Base-by-base conservation (phyloP, 2,888 invertebrate genomes). In the Mesochorus sp. region DNA sequence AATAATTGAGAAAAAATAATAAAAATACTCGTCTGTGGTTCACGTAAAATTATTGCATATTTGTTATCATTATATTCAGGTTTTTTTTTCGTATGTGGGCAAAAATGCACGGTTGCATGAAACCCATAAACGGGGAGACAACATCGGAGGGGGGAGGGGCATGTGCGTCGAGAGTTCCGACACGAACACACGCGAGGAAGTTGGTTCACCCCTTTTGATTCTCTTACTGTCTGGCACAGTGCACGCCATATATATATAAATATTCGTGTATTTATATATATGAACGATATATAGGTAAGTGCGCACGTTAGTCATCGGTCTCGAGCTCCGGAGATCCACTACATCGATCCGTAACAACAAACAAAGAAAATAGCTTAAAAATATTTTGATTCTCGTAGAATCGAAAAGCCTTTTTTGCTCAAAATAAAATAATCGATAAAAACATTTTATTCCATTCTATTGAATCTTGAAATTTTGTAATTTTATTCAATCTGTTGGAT, bases 201-300 rank as follows among this genome's bases (percentile, higher is more conserved):
- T 76, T 51, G 64, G 64, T 76, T 76, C 71, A 71, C 76, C 76
- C 66, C 71, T n/a, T n/a, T n/a, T 67, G 51, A 66, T 59, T 44
- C 64, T 37, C 31, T 66, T 71, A 31, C 47, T 44, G 47, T 39
- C 64, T 49, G 39, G 17, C 34, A 10, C 47, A 26, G 37, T 61
- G n/a, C 21, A 31, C 24, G 21, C 12, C 5, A 4, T 21, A 21
- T 19, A 31, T 31, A 55, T 12, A 42, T 24, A 37, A 28, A 49
- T 17, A 34, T 44, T 28, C 21, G 4, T 24, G 10, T 49, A 21
- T 49, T n/a, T 49, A 49, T n/a, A 24, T 49, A 24, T 21, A 26
- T n/a, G n/a, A n/a, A n/a, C n/a, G n/a, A n/a, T 6, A 61, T 31
- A 37, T 24, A 26, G 68, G 39, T 67, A 12, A 61, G 42, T 66